phyloP scores from a whole-genome alignment of 2,888 invertebrate species.

The Drosophila sordidula region DNA sequence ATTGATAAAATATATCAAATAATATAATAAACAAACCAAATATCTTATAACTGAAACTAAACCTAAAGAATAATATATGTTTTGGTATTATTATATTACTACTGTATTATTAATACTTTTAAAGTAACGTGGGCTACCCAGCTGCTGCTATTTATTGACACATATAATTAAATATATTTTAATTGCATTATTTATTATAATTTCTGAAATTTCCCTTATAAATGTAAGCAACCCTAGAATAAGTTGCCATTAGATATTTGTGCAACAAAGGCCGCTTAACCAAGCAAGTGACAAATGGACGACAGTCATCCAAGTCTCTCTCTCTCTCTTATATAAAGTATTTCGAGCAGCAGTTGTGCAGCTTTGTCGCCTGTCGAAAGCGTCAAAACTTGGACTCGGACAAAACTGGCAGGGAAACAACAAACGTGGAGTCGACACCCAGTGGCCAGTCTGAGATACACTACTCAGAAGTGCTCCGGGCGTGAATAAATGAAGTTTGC shows the following conservation, averaged over 20 bases:
- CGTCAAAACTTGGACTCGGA: slow-evolving; percentile 60
- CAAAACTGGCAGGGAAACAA: slow-evolving; percentile 64
- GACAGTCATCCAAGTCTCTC: slow-evolving; percentile 15
- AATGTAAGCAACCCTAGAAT: not conserved
- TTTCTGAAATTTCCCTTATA: not conserved
- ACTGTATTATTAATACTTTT: no score
- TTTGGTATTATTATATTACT: no score
- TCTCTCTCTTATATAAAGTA: not conserved
- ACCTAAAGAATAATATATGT: no score
- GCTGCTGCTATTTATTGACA: not conserved
- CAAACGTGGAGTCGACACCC: slow-evolving; percentile 29
- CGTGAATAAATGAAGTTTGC: slow-evolving; percentile 81
- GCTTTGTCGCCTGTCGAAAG: slow-evolving; percentile 71
- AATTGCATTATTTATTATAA: not conserved
- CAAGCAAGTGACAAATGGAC: slow-evolving; percentile 69
- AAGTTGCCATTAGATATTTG: slow-evolving; percentile 9
- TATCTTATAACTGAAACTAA: no score
- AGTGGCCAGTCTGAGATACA: slow-evolving; percentile 22
- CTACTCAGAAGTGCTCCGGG: slow-evolving; percentile 69
- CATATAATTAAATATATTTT: not conserved
- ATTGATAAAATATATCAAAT: no score
- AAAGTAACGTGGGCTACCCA: no score
- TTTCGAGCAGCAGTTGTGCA: slow-evolving; percentile 26
- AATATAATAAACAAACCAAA: no score
- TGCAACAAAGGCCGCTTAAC: slow-evolving; percentile 42